A percentile compares a stretch with the other conserved stretches of the same genome.
Evolutionary conservation across 2,797 vertebrate species (phyloP).

Genomic region (Microchirus variegatus): DNA sequence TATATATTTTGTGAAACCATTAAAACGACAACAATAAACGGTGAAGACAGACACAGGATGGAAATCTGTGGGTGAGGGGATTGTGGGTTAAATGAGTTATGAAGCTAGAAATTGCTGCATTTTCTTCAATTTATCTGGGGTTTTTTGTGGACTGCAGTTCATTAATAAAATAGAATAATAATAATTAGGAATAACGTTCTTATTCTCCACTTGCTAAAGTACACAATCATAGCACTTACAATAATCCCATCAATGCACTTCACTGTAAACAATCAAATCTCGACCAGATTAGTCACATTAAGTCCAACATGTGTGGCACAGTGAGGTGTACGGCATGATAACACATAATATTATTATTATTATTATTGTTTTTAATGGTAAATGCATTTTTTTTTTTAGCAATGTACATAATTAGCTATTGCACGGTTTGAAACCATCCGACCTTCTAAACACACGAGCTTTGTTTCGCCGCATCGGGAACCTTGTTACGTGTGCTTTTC

Average conservation of each 20-base stretch:
- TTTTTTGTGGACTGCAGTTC: slow-evolving; percentile 24
- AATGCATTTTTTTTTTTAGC: slow-evolving; percentile 30
- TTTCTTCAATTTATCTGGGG: slow-evolving; percentile 8
- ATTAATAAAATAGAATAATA: not conserved
- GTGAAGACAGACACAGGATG: slow-evolving; percentile 17
- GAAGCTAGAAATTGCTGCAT: slow-evolving; percentile 17
- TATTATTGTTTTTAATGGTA: slow-evolving; percentile 32
- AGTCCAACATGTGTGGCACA: slow-evolving; percentile 44
- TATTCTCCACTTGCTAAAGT: slow-evolving; percentile 21
- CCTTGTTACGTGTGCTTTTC: slow-evolving; percentile 46
- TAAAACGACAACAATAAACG: slow-evolving; percentile 21
- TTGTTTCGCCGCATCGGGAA: slow-evolving; percentile 30
- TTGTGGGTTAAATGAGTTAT: no score
- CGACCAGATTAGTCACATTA: slow-evolving; percentile 29
- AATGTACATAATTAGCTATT: slow-evolving; percentile 57
- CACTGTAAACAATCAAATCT: slow-evolving; percentile 62
- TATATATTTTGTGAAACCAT: slow-evolving; percentile 20
- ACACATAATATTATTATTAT: slow-evolving; percentile 30
- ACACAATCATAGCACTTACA: slow-evolving; percentile 36
- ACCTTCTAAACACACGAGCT: slow-evolving; percentile 38
- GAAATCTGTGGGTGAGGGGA: no score
- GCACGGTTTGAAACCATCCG: slow-evolving; percentile 53
- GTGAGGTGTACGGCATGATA: slow-evolving; percentile 64
- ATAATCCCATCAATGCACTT: slow-evolving; percentile 59
- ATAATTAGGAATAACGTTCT: slow-evolving; percentile 6